Evolutionary conservation across 1,140 invertebrate genomes (phyloP), one percentile per base, ranked within the genome.

Genomic region (Nebria ingens): DNA sequence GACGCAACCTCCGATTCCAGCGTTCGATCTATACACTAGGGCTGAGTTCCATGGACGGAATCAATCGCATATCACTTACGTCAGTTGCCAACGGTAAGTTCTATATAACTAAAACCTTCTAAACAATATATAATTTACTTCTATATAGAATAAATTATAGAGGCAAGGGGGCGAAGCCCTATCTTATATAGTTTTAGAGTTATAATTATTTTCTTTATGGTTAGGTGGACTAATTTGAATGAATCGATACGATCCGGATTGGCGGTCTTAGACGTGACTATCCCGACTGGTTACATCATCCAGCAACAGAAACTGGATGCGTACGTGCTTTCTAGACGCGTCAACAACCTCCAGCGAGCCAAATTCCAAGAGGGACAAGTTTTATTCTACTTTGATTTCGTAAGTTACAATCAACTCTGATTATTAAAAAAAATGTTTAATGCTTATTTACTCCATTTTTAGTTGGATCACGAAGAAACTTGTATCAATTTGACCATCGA

Each of bases 321-420:
- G 2, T 95, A 95, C 68, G 87, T 95, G 23, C 74, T 82, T 11
- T 85, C 85, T 17, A 76, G 77, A 56, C 71, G 76, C 52, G 87
- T 93, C 19, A 74, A 81, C 20, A 90, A 89, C 69, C 74, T 97
- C 49, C 85, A 90, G 67, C 78, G 91, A 61, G 93, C 93, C 12
- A 82, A 86, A 63, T 96, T 87, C 71, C 72, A 79, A 56, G 82
- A 87, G 45, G 79, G 80, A 58, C 93, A 93, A 76, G 81, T 95
- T 51, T 68, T 88, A n/a, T 96, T 97, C 72, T 97, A 95, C 68
- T 97, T 98, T 69, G 87, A 96, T 69, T 94, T 90, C 72, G 87
- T 91, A 78, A 84, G 83, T 79, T n/a, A 59, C 62, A 51, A 17
- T 45, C 2, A 51, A 13, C 21, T n/a, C 15, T 12, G 19, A 54